Evolutionary conservation across 1,140 invertebrate genomes (phyloP).

Genomic region (Cydia strobilella): DNA sequence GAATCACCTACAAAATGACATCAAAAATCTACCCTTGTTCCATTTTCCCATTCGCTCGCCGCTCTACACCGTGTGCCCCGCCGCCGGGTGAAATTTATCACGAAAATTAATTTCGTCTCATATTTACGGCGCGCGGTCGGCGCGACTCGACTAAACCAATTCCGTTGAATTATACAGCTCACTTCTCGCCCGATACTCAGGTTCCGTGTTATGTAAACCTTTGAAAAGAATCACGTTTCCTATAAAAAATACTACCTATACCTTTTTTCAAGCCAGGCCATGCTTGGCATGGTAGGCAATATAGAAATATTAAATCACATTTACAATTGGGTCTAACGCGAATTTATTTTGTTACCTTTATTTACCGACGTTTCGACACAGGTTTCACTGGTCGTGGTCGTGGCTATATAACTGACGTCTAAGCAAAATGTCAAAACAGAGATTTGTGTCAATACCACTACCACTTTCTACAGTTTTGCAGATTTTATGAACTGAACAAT

Average conservation of each 20-base stretch:
- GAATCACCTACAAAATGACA: background rate
- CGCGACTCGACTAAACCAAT: constrained; percentile 22
- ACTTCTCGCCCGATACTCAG: background rate
- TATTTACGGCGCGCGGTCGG: constrained; percentile 28
- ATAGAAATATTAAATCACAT: too few relatives aligned
- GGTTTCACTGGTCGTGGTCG: too few relatives aligned
- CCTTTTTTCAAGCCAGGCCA: too few relatives aligned
- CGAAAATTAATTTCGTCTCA: constrained; percentile 31
- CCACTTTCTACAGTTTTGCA: too few relatives aligned
- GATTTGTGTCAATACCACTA: too few relatives aligned
- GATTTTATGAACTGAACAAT: too few relatives aligned
- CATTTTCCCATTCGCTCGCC: background rate
- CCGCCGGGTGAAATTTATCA: constrained; percentile 25
- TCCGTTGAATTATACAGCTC: constrained; percentile 23
- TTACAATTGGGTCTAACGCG: too few relatives aligned
- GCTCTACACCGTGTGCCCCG: background rate
- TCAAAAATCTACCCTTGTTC: background rate
- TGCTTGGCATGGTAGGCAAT: too few relatives aligned
- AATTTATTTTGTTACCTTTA: too few relatives aligned
- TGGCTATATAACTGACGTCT: too few relatives aligned
- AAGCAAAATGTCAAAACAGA: too few relatives aligned
- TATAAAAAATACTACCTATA: background rate
- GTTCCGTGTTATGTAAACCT: background rate
- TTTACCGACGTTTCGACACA: too few relatives aligned
- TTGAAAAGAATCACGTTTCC: background rate